These are phyloP conservation scores for Malurus splendens DNA, from an alignment of 2,797 vertebrate genomes.

Conservation along the genomic window DNA sequence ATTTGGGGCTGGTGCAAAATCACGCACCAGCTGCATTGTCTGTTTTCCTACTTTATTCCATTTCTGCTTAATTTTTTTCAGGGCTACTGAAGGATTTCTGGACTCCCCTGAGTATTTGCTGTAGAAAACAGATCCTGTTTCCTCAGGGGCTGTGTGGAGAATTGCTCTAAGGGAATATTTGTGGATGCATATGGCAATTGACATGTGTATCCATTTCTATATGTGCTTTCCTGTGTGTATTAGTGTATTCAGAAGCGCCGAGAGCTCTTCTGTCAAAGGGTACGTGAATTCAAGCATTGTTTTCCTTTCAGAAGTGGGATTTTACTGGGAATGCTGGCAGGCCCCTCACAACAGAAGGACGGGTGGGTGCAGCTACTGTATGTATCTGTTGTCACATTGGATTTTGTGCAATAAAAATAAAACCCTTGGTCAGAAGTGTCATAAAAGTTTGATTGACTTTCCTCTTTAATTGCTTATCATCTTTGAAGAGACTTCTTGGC, in stretches of 20 bases:
- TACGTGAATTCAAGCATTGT: slow-evolving; percentile 48
- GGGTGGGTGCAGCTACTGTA: slow-evolving; percentile 64
- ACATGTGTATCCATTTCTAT: slow-evolving; percentile 3
- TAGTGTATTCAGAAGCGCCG: neutral
- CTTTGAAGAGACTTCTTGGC: slow-evolving; percentile 67
- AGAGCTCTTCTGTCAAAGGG: slow-evolving; percentile 50
- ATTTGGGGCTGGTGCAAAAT: slow-evolving; percentile 55
- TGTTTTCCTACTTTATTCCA: slow-evolving; percentile 26
- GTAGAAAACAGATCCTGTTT: slow-evolving; percentile 16
- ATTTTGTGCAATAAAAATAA: slow-evolving; percentile 72
- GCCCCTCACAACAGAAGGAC: slow-evolving; percentile 45
- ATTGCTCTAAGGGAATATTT: neutral
- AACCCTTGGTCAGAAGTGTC: slow-evolving; percentile 72
- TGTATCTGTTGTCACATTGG: slow-evolving; percentile 62
- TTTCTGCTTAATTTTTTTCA: slow-evolving; percentile 43
- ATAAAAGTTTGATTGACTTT: slow-evolving; percentile 68
- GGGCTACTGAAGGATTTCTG: slow-evolving; percentile 42
- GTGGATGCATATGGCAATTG: neutral
- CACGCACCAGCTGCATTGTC: slow-evolving; percentile 57
- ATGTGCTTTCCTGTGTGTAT: neutral
- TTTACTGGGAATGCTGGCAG: slow-evolving; percentile 63
- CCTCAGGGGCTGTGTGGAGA: neutral
- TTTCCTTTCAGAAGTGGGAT: slow-evolving; percentile 55
- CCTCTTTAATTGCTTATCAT: slow-evolving; percentile 73
- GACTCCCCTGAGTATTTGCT: neutral